Base-by-base conservation (phyloP, 1,140 invertebrate species). In the Heliconius himera region DNA sequence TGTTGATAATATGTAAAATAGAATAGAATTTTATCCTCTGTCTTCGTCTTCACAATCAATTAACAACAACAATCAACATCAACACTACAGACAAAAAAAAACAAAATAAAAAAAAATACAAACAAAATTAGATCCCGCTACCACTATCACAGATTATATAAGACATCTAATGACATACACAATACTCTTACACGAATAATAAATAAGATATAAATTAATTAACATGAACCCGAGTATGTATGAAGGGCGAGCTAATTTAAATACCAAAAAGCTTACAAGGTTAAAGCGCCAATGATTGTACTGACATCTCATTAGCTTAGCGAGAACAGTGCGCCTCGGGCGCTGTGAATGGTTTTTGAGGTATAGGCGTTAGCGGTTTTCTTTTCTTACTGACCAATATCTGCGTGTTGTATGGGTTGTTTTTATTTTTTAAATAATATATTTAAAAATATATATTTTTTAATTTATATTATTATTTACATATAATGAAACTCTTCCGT, bases 231-330 rank as follows among this genome's bases (percentile, higher is more conserved):
- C 60, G 60, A 29, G 22, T 66, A 26, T 88, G 88, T 83, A 80
- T 86, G 86, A 88, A 89, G 89, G 88, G 84, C 85, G 85, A 80
- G 81, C 82, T 83, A 88, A 91, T 89, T 87, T 83, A 90, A 89
- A 91, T 86, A 87, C 90, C 92, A 92, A 93, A 92, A 93, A 93
- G 87, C 89, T 91, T 82, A 86, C 89, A 89, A 91, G 92, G 90
- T 91, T 92, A 92, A 89, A 92, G 89, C 92, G 88, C 88, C 91
- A 93, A 93, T 93, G 91, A 93, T 93, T 93, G 91, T 93, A 91
- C 92, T 93, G 92, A 93, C 92, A 93, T 93, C 92, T 93, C 92
- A 93, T 93, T 93, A 93, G 92, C 90, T 93, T 91, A 92, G 89
- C 90, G 88, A 86, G 85, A 91, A 87, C 90, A 85, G 83, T 90